These are phyloP conservation scores for Brachylomia viminalis DNA, from an alignment of 2,888 invertebrate species.

Conservation along the genomic window DNA sequence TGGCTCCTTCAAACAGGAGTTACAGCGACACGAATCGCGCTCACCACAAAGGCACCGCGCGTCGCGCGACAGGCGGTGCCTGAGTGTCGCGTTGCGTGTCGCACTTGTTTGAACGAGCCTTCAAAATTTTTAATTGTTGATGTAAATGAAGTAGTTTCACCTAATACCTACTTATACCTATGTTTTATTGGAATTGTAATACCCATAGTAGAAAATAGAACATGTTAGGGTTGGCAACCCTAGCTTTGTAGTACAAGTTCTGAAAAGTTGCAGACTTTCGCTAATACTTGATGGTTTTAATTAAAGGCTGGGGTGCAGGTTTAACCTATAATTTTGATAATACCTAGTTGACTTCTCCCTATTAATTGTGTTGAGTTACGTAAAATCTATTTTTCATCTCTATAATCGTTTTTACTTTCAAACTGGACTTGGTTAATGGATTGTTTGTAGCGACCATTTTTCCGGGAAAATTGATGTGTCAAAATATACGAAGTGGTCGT, in stretches of 20 bases:
- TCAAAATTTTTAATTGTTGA: not conserved
- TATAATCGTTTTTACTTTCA: not conserved
- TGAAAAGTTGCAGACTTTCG: slow-evolving; percentile 41
- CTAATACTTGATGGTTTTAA: slow-evolving; percentile 58
- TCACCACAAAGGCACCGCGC: too few relatives aligned
- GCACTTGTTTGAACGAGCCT: too few relatives aligned
- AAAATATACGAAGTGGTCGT: not conserved
- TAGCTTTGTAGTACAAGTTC: slow-evolving; percentile 16
- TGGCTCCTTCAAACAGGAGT: too few relatives aligned
- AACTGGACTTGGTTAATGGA: not conserved
- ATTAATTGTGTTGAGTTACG: slow-evolving; percentile 3
- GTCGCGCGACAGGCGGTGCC: too few relatives aligned
- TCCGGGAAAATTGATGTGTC: not conserved
- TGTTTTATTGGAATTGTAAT: not conserved
- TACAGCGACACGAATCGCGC: too few relatives aligned
- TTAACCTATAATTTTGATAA: slow-evolving; percentile 40
- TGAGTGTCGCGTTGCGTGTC: too few relatives aligned
- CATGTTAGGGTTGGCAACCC: slow-evolving; percentile 11
- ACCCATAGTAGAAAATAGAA: not conserved
- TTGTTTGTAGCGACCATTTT: not conserved
- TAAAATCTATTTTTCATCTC: not conserved
- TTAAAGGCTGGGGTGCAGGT: slow-evolving; percentile 40
- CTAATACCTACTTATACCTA: not conserved
- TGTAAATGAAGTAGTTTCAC: too few relatives aligned
- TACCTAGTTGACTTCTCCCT: slow-evolving; percentile 27